Percentiles rank a stretch among this genome's conserved stretches.
Evolutionary conservation across 1,140 invertebrate genomes (phyloP).

Genomic region (Zaprionus taronus): DNA sequence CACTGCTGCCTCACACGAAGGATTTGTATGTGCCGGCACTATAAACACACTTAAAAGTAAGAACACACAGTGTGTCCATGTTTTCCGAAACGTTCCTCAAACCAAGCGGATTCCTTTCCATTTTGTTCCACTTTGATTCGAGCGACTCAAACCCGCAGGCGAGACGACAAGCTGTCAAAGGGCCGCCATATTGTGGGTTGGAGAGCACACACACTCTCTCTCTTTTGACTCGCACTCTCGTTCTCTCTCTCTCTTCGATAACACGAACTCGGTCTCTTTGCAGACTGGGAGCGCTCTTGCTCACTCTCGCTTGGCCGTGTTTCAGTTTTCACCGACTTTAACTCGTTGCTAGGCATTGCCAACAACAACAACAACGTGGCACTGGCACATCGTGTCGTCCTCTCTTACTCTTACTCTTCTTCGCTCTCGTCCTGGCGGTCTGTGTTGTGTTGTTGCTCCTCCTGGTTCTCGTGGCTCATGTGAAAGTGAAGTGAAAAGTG

Average conservation of each 20-base stretch:
- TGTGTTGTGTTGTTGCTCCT: constrained; percentile 30
- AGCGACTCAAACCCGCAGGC: constrained; percentile 48
- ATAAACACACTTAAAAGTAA: constrained; percentile 69
- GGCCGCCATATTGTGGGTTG: constrained; percentile 51
- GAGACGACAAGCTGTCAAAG: constrained; percentile 34
- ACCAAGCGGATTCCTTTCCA: constrained; percentile 73
- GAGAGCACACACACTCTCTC: constrained; percentile 25
- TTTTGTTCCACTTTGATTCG: constrained; percentile 74
- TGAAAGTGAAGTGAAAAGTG: constrained; percentile 84
- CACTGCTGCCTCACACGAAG: constrained; percentile 54
- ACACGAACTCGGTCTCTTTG: constrained; percentile 33
- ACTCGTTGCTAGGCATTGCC: constrained; percentile 70
- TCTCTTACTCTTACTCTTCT: constrained; percentile 19
- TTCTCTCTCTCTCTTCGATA: constrained; percentile 22
- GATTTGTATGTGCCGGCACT: constrained; percentile 58
- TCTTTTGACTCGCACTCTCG: constrained; percentile 18
- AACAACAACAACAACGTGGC: constrained; percentile 30
- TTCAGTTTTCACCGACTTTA: constrained; percentile 77
- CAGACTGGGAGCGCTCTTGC: constrained; percentile 53
- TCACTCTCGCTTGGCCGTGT: constrained; percentile 76
- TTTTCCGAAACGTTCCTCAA: constrained; percentile 66
- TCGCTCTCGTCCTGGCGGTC: constrained; percentile 32
- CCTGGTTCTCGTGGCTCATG: constrained; percentile 57
- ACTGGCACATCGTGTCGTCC: constrained; percentile 14
- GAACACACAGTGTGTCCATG: constrained; percentile 57